These are phyloP conservation scores for Picus viridis DNA, from an alignment of 2,797 vertebrate species.

Conservation along the genomic window DNA sequence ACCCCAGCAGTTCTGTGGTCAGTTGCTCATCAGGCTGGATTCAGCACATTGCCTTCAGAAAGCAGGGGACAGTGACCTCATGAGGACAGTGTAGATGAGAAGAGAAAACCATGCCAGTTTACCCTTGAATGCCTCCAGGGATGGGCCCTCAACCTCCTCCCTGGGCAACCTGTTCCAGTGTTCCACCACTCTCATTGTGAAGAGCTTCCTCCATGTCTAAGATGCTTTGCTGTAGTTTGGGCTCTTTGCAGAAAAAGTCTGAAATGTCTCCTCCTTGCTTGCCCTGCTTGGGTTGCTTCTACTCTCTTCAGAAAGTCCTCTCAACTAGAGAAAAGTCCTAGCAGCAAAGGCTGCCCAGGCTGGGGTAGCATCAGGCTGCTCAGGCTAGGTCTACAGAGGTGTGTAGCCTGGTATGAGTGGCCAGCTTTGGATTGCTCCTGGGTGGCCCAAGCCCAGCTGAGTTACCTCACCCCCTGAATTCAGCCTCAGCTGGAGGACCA, in stretches of 20 bases:
- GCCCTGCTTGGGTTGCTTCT: neutral
- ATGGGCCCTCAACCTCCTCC: too few relatives aligned
- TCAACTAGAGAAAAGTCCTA: neutral
- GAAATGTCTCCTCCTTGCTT: neutral
- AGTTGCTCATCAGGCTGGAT: neutral
- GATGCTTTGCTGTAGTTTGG: neutral
- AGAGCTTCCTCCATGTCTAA: too few relatives aligned
- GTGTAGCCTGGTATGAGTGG: rapidly evolving
- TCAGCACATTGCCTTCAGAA: neutral
- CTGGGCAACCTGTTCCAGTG: too few relatives aligned
- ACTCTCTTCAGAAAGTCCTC: neutral
- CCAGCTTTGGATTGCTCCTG: neutral
- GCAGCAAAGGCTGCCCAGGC: neutral
- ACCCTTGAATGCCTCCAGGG: too few relatives aligned
- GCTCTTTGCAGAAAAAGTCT: neutral
- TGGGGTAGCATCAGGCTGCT: neutral
- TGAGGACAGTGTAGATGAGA: neutral
- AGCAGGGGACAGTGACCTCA: neutral
- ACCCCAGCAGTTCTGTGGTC: neutral
- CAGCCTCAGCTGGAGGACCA: neutral
- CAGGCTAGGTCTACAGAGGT: neutral
- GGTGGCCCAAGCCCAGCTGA: neutral
- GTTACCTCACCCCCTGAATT: neutral
- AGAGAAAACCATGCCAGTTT: neutral
- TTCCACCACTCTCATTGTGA: too few relatives aligned